phyloP scores from a whole-genome alignment of 2,113 vertebrate species.

The Pandion haliaetus region DNA sequence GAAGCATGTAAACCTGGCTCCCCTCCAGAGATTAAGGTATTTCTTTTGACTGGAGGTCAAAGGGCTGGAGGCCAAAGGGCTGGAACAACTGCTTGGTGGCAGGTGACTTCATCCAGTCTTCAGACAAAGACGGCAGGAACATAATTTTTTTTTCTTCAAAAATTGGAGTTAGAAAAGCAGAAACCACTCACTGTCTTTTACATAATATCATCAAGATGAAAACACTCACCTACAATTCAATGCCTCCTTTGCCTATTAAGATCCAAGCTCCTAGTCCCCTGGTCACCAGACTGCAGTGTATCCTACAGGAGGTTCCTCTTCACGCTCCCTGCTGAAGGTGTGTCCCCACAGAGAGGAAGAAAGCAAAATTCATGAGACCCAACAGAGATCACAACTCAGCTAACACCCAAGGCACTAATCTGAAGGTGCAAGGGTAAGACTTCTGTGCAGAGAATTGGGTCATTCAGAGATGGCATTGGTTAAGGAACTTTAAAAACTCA shows the following conservation, averaged over 20 bases:
- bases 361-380: neutral
- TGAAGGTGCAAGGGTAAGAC: neutral
- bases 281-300: neutral
- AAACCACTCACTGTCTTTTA: neutral
- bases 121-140: neutral
- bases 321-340: neutral
- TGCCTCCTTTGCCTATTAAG: neutral
- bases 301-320: neutral
- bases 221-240: neutral
- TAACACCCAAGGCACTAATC: accelerated
- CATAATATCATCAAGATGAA: neutral
- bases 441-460: neutral
- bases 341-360: neutral
- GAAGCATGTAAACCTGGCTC: neutral
- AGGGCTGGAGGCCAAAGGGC: neutral
- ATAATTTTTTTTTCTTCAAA: neutral
- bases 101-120: neutral
- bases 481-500: neutral
- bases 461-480: neutral
- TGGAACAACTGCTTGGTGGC: neutral
- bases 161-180: neutral
- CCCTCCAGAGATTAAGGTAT: neutral
- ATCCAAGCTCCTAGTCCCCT: neutral
- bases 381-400: neutral
- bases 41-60: constrained; percentile 17